phyloP scores from a whole-genome alignment of 2,888 invertebrate species.

The Philopedon plagiatum region DNA sequence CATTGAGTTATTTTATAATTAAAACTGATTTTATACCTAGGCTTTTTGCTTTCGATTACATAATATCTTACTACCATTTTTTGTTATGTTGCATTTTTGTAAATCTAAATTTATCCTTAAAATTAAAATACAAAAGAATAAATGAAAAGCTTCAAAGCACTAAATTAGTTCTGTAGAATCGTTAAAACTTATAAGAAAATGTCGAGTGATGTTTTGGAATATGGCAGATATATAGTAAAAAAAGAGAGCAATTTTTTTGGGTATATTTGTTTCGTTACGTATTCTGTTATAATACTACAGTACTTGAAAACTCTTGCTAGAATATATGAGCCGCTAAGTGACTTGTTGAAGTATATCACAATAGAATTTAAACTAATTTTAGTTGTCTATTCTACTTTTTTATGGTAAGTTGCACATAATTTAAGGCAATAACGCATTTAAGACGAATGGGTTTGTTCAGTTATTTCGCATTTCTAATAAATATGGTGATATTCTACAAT shows the following conservation, averaged over 20 bases:
- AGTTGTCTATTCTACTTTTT: background rate
- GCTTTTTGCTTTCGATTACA: background rate
- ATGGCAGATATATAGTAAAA: background rate
- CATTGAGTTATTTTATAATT: background rate
- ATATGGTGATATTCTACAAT: too few species aligned
- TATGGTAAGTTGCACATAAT: too few species aligned
- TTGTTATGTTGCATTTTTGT: background rate
- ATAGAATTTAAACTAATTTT: background rate
- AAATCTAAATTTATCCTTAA: background rate
- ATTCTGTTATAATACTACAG: background rate
- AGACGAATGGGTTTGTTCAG: too few species aligned
- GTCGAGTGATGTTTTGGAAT: background rate
- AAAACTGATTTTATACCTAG: background rate
- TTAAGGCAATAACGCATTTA: too few species aligned
- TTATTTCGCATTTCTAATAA: too few species aligned
- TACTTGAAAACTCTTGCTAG: background rate
- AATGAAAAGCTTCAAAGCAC: background rate
- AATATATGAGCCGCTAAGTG: constrained; percentile 1
- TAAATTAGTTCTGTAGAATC: background rate
- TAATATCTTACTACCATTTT: background rate
- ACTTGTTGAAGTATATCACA: background rate
- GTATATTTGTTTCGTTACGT: background rate
- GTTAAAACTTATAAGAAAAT: background rate
- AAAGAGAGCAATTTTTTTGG: constrained; percentile 3
- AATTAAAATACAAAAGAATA: constrained; percentile 3